These are phyloP conservation scores for Paramormyrops hopkinsi DNA, from an alignment of 2,797 vertebrate genomes.

Conservation along the genomic window DNA sequence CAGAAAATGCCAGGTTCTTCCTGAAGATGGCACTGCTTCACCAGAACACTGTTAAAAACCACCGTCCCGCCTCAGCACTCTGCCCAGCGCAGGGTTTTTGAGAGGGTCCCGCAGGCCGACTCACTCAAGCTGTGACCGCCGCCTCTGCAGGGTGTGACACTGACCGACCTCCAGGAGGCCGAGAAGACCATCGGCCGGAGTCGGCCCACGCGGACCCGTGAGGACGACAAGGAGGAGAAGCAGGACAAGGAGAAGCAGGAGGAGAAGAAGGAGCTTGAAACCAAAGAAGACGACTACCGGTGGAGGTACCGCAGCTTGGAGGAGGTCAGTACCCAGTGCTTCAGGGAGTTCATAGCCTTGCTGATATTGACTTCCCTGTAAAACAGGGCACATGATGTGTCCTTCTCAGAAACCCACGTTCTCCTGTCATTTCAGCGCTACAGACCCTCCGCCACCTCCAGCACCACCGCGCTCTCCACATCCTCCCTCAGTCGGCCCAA, in stretches of 20 bases:
- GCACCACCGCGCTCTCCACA: slow-evolving; percentile 53
- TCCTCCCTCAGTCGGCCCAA: slow-evolving; percentile 85
- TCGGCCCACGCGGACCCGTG: slow-evolving; percentile 74
- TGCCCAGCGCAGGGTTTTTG: not conserved
- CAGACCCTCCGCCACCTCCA: slow-evolving; percentile 69
- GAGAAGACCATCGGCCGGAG: slow-evolving; percentile 92
- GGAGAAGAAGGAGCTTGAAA: slow-evolving; percentile 86
- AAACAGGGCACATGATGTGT: not conserved
- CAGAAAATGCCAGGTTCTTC: not conserved
- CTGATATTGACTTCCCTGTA: not conserved
- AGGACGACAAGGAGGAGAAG: slow-evolving; percentile 92
- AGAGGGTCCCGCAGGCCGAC: not conserved
- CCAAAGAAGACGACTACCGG: slow-evolving; percentile 88
- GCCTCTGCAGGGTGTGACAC: slow-evolving; percentile 75
- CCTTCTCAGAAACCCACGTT: slow-evolving; percentile 23
- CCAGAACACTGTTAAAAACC: not conserved
- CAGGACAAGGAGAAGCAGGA: slow-evolving; percentile 94
- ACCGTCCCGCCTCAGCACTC: not conserved
- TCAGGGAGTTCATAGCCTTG: not conserved
- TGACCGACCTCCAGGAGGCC: slow-evolving; percentile 97
- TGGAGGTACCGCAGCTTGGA: slow-evolving; percentile 84
- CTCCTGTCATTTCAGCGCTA: slow-evolving; percentile 74
- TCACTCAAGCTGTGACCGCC: not conserved
- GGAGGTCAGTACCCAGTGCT: slow-evolving; percentile 63
- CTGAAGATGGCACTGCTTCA: slow-evolving; percentile 8